Percentiles rank a stretch among this genome's conserved stretches.
Evolutionary conservation across 53 echinoderm and acorn worm species (phyloP).

Genomic region (Hippasteria phrygiana): DNA sequence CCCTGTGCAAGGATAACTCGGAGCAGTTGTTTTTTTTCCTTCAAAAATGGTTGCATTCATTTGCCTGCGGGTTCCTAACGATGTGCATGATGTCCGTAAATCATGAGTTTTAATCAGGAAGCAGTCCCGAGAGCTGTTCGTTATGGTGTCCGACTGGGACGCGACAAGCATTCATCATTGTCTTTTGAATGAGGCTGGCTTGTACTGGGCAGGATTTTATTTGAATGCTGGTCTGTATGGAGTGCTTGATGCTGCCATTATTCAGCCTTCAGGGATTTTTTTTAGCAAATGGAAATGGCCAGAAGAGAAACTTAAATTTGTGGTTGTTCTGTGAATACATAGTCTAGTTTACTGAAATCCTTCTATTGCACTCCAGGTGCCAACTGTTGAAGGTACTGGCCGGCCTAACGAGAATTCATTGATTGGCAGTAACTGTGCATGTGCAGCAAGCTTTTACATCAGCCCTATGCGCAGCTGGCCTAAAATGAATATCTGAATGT

Average conservation of each 20-base stretch:
- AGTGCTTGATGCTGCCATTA: background rate
- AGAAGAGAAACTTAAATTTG: too few species aligned
- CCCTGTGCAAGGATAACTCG: background rate
- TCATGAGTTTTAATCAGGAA: background rate
- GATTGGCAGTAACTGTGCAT: too few species aligned
- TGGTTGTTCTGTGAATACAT: background rate
- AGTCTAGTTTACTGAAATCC: too few species aligned
- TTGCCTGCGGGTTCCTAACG: background rate
- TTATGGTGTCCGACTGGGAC: background rate
- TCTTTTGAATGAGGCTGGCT: background rate
- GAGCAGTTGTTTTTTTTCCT: background rate
- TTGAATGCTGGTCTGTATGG: background rate
- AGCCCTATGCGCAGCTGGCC: too few species aligned
- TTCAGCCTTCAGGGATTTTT: background rate
- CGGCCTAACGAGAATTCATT: too few species aligned
- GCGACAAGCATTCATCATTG: conserved; percentile 28
- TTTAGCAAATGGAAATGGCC: background rate
- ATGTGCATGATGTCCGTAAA: background rate
- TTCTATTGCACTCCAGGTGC: too few species aligned
- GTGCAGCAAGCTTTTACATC: too few species aligned
- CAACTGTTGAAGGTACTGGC: too few species aligned
- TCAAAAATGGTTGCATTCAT: background rate
- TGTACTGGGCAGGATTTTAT: background rate
- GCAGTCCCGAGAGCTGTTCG: background rate
- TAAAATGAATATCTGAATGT: too few species aligned